phyloP scores from a whole-genome alignment of 2,113 vertebrate genomes.

The Andinoacara biseriatus region DNA sequence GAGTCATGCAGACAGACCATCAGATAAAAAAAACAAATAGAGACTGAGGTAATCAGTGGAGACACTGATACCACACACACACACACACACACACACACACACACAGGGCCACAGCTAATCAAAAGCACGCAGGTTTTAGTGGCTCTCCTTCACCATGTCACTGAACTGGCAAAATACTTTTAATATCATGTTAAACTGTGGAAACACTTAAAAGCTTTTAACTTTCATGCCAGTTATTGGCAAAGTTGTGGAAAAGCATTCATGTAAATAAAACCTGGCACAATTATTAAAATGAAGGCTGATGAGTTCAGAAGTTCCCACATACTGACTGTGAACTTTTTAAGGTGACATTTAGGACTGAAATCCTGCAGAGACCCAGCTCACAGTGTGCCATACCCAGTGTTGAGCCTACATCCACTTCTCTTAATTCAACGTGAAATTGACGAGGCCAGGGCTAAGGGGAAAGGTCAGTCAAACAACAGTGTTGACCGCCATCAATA shows the following conservation, averaged over 20 bases:
- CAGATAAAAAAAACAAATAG: constrained; percentile 3
- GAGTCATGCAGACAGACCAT: constrained; percentile 25
- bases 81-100: neutral
- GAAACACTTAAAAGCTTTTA: neutral
- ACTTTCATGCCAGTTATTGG: neutral
- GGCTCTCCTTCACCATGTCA: neutral
- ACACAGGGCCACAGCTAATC: neutral
- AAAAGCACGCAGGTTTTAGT: neutral
- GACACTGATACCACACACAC: constrained; percentile 18
- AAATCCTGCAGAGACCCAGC: neutral
- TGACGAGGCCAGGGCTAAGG: neutral
- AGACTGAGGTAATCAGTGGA: constrained; percentile 12
- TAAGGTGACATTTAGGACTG: neutral
- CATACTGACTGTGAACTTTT: neutral
- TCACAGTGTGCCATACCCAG: neutral
- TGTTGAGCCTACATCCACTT: neutral
- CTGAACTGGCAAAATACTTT: neutral
- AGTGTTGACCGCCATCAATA: constrained; percentile 6
- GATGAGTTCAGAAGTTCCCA: neutral
- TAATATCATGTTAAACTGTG: neutral
- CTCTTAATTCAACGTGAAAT: neutral
- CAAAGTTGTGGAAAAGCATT: neutral
- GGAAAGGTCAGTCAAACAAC: constrained; percentile 12
- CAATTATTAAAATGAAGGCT: neutral
- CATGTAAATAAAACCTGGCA: neutral